Evolutionary conservation across 92 coral and sea anemone species (phyloP).

Genomic region (Epizoanthus stellaris): DNA sequence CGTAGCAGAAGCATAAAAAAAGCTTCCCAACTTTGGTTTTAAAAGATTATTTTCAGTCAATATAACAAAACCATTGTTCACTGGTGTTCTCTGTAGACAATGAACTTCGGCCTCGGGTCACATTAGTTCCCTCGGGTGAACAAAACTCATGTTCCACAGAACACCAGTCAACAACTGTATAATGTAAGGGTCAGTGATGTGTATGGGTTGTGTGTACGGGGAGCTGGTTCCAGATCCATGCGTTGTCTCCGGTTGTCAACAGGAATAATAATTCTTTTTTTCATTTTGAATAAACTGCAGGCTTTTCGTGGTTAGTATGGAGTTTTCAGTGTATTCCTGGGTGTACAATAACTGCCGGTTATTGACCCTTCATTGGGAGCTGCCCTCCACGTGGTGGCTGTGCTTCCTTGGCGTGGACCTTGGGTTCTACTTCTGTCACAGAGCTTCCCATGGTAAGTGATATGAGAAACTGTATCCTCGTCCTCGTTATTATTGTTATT

Average conservation of each 20-base stretch:
- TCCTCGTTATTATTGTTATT: neutral
- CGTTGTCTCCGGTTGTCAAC: neutral
- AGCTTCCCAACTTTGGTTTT: too few species aligned
- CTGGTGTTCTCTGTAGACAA: too few species aligned
- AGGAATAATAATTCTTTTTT: neutral
- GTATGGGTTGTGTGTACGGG: neutral
- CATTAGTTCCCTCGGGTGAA: too few species aligned
- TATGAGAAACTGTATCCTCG: neutral
- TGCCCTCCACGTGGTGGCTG: conserved; percentile 89
- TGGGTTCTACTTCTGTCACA: conserved; percentile 85
- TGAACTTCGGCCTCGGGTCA: too few species aligned
- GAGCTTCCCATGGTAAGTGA: conserved; percentile 88
- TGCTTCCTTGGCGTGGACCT: conserved; percentile 90
- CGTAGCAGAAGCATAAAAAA: too few species aligned
- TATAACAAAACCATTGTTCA: too few species aligned
- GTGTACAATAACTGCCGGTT: conserved; percentile 73
- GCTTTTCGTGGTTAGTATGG: conserved; percentile 56
- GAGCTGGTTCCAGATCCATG: neutral
- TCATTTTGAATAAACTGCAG: conserved; percentile 38
- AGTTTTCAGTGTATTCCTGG: conserved; percentile 60
- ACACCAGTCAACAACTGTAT: too few species aligned
- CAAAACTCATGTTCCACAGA: too few species aligned
- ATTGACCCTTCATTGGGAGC: conserved; percentile 79
- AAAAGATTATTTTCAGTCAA: too few species aligned
- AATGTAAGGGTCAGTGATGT: too few species aligned